Percentiles rank a stretch among this genome's conserved stretches.
Conservation (phyloP, 2,888 invertebrate genomes). For the Piscicola geometra region DNA sequence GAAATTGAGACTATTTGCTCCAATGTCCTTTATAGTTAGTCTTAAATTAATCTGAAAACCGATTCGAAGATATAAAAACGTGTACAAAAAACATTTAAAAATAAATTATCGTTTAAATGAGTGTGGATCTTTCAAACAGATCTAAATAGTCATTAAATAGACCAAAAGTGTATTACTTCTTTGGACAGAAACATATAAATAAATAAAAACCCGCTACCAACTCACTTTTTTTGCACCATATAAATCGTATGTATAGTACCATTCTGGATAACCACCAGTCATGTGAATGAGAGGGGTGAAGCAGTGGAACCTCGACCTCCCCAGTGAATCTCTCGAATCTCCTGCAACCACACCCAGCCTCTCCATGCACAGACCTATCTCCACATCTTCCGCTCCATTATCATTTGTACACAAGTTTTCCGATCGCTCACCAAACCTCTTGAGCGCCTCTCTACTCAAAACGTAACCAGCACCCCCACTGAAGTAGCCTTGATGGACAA, state of each 20-base stretch:
- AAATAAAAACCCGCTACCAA: too few relatives aligned
- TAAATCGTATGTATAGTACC: slow-evolving; percentile 50
- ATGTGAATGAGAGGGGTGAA: slow-evolving; percentile 50
- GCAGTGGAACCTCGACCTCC: slow-evolving; percentile 51
- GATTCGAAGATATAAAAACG: too few relatives aligned
- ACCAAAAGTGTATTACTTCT: too few relatives aligned
- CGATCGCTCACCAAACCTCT: slow-evolving; percentile 27
- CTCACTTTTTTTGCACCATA: slow-evolving; percentile 49
- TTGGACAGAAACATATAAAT: neutral
- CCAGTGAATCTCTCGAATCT: slow-evolving; percentile 48
- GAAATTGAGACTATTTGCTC: too few relatives aligned
- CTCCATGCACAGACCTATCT: slow-evolving; percentile 51
- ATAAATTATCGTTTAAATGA: too few relatives aligned
- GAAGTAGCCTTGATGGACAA: slow-evolving; percentile 36
- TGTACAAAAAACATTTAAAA: neutral
- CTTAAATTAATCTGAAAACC: too few relatives aligned
- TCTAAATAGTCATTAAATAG: too few relatives aligned
- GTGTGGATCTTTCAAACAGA: too few relatives aligned
- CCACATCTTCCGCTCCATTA: slow-evolving; percentile 51
- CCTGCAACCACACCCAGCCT: slow-evolving; percentile 49
- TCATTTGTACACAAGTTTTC: slow-evolving; percentile 43
- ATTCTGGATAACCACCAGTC: slow-evolving; percentile 49
- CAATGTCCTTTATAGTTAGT: too few relatives aligned
- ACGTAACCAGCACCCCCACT: slow-evolving; percentile 40
- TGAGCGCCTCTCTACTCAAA: slow-evolving; percentile 38